Evolutionary conservation across 2,797 vertebrate species (phyloP).

Genomic region (Lerista edwardsae): DNA sequence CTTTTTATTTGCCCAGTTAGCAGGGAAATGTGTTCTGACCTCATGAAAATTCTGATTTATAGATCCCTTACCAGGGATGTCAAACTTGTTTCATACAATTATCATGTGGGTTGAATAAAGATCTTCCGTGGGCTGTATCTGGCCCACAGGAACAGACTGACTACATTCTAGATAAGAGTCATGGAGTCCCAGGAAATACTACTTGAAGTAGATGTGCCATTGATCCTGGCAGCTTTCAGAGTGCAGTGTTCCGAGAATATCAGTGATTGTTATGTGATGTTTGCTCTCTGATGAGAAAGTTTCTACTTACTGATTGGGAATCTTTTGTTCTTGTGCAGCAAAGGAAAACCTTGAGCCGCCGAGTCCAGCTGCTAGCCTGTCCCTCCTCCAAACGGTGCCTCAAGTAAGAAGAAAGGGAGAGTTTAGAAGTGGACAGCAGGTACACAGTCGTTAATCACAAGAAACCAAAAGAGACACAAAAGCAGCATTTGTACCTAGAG

Average conservation of each 20-base stretch:
- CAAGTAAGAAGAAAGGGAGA: slow-evolving; percentile 15
- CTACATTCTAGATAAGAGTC: background rate
- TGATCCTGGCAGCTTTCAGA: background rate
- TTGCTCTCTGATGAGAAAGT: background rate
- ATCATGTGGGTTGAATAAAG: too few relatives aligned
- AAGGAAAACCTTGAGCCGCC: slow-evolving; percentile 95
- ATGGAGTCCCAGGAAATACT: background rate
- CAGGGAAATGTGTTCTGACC: background rate
- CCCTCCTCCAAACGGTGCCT: slow-evolving; percentile 97
- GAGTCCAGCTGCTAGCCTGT: slow-evolving; percentile 98
- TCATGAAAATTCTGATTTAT: background rate
- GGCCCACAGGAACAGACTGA: background rate
- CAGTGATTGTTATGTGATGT: accelerated
- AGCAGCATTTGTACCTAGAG: accelerated
- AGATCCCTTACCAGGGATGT: too few relatives aligned
- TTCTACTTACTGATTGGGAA: slow-evolving; percentile 92
- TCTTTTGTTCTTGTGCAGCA: slow-evolving; percentile 98
- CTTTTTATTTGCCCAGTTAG: too few relatives aligned
- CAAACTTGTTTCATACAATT: too few relatives aligned
- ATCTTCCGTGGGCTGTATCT: too few relatives aligned
- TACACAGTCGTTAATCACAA: background rate
- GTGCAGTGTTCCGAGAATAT: background rate
- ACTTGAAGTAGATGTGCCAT: background rate
- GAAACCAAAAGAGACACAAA: background rate
- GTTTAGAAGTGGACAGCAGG: background rate